Conservation (phyloP, 2,797 vertebrate genomes). For the Pangasius larnaudii region DNA sequence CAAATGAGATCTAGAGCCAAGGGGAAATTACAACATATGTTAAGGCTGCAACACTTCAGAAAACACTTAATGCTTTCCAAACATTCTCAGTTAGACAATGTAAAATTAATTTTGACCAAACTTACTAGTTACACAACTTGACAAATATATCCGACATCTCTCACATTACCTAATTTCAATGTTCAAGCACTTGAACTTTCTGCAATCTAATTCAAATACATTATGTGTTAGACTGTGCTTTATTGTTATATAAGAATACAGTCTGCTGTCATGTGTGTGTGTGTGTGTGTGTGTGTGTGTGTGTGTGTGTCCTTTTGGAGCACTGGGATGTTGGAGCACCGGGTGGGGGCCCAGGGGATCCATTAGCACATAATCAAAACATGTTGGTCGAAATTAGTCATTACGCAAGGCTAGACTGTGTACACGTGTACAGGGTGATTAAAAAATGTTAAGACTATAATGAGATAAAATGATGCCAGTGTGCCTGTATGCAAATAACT, state of each 20-base stretch:
- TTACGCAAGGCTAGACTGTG: neutral
- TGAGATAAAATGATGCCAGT: neutral
- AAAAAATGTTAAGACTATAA: neutral
- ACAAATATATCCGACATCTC: constrained; percentile 7
- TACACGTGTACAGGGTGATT: neutral
- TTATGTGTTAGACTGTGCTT: constrained; percentile 1
- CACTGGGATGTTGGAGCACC: neutral
- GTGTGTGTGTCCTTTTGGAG: neutral
- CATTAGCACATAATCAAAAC: constrained; percentile 8
- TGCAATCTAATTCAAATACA: constrained; percentile 15
- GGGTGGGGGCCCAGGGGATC: neutral
- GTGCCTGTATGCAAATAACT: neutral
- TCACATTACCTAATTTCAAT: constrained; percentile 14
- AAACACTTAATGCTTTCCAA: constrained; percentile 37
- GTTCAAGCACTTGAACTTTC: neutral
- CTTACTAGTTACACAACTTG: constrained; percentile 12
- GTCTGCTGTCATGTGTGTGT: neutral
- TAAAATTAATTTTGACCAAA: constrained; percentile 29
- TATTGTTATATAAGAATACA: neutral
- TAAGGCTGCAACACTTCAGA: constrained; percentile 31
- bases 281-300: neutral
- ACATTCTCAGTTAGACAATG: constrained; percentile 23
- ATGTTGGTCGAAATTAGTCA: neutral
- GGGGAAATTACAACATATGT: constrained; percentile 20
- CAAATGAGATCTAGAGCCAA: constrained; percentile 10